Evolutionary conservation across 2,797 vertebrate genomes (phyloP), one percentile per base, ranked within the genome.

Genomic region (Oryzias dopingdopingensis): DNA sequence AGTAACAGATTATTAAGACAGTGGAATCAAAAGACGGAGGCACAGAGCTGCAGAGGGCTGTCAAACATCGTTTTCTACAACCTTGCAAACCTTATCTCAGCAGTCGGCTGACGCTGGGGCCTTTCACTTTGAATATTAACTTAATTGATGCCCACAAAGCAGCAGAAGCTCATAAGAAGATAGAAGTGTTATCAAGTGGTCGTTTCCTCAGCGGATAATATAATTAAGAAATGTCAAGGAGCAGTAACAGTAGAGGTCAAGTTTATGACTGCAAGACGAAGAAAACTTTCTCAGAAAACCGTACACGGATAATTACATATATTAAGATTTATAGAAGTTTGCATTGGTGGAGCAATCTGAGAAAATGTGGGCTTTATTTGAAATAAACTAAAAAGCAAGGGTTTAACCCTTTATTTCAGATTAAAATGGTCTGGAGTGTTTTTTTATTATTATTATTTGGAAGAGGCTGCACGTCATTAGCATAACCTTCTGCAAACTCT

Each of bases 1-100:
- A 59, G 59, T 55, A 70, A 76, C 67, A 69, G 59, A 77, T 70
- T 52, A 59, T 40, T 56, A 65, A 70, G 72, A 79, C 41, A 61
- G 47, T 45, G 49, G 44, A 65, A 60, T 68, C 56, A 70, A 18
- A 56, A 57, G 59, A 58, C 24, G 51, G 60, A 50, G 62, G 41
- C 23, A 17, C 26, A 59, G 17, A 12, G 41, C 50, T 59, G 26
- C 54, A 43, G 26, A 18, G 41, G n/a, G 17, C 14, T 20, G 56
- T 62, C 43, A 18, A 51, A 29, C 16, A 20, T 14, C 13, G 16
- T 22, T 16, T 32, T 14, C 6, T 16, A 18, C 20, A 50, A 29
- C 26, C 29, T 29, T 32, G n/a, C n/a, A 50, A 50, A 29, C n/a
- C 16, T 29, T 32, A n/a, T 16, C 32, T 10, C 37, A 41, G 20